Base-by-base conservation (phyloP, 2,888 invertebrate species). In the Epirrhoe tristata region DNA sequence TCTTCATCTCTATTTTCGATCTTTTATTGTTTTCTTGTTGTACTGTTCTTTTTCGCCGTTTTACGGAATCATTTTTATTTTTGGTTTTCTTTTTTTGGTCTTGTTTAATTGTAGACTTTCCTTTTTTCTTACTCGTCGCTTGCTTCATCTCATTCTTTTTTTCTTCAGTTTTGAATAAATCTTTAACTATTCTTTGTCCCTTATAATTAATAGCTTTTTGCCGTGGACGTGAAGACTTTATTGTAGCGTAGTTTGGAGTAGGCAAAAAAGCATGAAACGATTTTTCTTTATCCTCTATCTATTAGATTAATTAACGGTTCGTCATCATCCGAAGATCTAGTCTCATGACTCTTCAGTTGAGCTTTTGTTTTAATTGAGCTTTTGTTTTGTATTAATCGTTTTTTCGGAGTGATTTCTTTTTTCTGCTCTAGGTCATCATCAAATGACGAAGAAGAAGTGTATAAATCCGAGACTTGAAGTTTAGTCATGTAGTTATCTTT, bases 221-320 rank as follows among this genome's bases (percentile, higher is more conserved):
- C 48, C 61, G 61, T 61, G 61, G 61, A 61, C 58, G 58, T 39
- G 52, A 43, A 52, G 52, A 53, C 53, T 74, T 75, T 73, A 67
- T 70, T 16, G 46, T 67, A 68, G 69, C 71, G 70, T 74, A 75
- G 60, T 76, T 74, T 70, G 74, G 70, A 70, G 75, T 75, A 67
- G 75, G 73, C 71, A 72, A 68, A 72, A 75, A 75, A 69, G 60
- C 62, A 69, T 75, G 72, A 75, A 76, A 76, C 61, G 69, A 72
- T 74, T 68, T 24, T 70, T 74, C 59, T 67, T 71, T 65, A 63
- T 73, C 67, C 60, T 75, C 63, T 59, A 53, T 75, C 63, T 59
- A 53, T 59, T 59, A 59, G 31, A 12, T 52, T 52, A 31, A 31
- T 31, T 52, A 52, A 31, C 52, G 52, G 59, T 14, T 48, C 58